Evolutionary conservation across 2,888 invertebrate genomes (phyloP), one percentile per base, ranked within the genome.

Genomic region (Tortricodes alternella): DNA sequence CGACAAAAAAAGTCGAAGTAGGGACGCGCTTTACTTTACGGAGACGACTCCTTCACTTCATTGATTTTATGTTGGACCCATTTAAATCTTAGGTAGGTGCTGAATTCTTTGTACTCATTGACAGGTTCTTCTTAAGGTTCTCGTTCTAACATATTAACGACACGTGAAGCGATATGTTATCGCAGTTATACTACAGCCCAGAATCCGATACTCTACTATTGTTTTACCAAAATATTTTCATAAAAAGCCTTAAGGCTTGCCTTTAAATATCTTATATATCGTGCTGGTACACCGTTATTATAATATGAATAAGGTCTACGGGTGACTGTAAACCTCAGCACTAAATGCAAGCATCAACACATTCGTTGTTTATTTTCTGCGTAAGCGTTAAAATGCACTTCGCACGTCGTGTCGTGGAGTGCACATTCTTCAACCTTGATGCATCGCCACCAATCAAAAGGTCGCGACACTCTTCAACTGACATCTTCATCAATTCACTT

Each of bases 401-500:
- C 19, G 21, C 46, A 21, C 19, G 34, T n/a, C 46, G 27, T 18
- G 49, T 56, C 52, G 50, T 52, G 50, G 51, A 37, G 50, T 68
- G 70, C 57, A 59, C 68, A 73, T 73, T 72, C 60, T 63, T 62
- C 59, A 66, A 68, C 68, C 69, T 74, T 73, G 75, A 58, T 66
- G 68, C 75, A 74, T 76, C 71, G 71, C 70, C 74, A 60, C 70
- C 76, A 82, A 83, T 83, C 76, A 80, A 82, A 73, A 78, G 80
- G 80, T 80, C 80, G 74, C 69, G 73, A 65, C 75, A 68, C 74
- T 76, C 71, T 73, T 73, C 72, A 74, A 67, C 74, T 71, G 78
- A 75, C 78, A 69, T 76, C 78, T 81, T 74, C 78, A 80, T 81
- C 75, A 80, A 81, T 79, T 79, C 71, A 60, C 65, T 72, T 73